Base-by-base conservation (phyloP, 1,140 invertebrate genomes). In the Bombus waltoni region DNA sequence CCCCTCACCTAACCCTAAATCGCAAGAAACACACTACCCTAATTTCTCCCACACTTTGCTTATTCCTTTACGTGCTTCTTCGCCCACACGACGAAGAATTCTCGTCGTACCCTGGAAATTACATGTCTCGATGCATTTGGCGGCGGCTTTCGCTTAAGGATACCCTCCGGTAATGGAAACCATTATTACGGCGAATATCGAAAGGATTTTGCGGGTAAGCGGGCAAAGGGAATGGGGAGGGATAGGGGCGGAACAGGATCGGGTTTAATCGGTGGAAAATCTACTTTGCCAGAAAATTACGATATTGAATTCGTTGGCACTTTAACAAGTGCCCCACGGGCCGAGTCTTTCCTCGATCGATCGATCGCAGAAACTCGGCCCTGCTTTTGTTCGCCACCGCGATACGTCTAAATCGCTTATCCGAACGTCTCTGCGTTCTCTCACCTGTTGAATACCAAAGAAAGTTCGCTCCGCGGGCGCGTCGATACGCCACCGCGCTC, bases 381-480 rank as follows among this genome's bases (percentile, higher is more conserved):
- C 38, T 59, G 53, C 82, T 84, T 86, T 86, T 86, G 85, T 86
- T 74, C 81, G 74, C n/a, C 28, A 11, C 59, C 15, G 83, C 66
- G 85, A 83, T 83, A 83, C 73, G 74, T 87, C 86, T 81, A 85
- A 87, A 87, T 87, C 86, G 77, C 77, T 87, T 87, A 81, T 87
- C 40, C 82, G 77, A 81, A 74, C 70, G 76, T 87, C 86, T 87
- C 86, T 47, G 32, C 73, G 22, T 35, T 62, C 74, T 77, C 75
- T 86, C 87, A 88, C 87, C 87, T 88, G 87, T 88, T 88, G 87
- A 88, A 86, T 86, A 86, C 59, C 38, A 77, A 86, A 87, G 77
- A 35, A 87, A 86, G 59, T 76, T 88, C 72, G 70, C 77, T n/a
- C 28, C 28, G 28, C 18, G 57, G 25, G 59, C 35, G 70, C 83